Evolutionary conservation across 2,888 invertebrate species (phyloP).

Genomic region (Neelides folsomi): DNA sequence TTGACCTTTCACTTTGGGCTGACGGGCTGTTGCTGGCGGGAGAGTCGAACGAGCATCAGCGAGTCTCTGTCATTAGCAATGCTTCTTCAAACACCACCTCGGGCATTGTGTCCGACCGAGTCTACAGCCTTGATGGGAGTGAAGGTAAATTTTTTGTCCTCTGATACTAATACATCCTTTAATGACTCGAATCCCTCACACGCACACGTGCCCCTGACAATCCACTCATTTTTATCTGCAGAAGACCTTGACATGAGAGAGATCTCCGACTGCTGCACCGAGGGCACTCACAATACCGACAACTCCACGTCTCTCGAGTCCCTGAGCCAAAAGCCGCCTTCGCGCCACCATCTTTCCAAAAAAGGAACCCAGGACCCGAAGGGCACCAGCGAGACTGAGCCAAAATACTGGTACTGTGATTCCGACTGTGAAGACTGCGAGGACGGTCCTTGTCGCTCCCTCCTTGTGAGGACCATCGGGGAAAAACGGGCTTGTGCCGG

Average conservation of each 20-base stretch:
- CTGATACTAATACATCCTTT: neutral
- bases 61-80: conserved; percentile 79
- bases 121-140: conserved; percentile 85
- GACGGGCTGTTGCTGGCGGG: conserved; percentile 29
- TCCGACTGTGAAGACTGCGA: conserved; percentile 31
- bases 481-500: conserved; percentile 24
- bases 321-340: conserved; percentile 24
- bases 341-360: conserved; percentile 6
- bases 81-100: conserved; percentile 95
- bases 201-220: neutral
- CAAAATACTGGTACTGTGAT: conserved; percentile 33
- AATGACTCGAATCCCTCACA: neutral
- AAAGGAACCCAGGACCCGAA: neutral
- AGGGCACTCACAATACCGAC: conserved; percentile 18
- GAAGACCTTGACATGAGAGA: conserved; percentile 32
- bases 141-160: conserved; percentile 36
- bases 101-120: conserved; percentile 88
- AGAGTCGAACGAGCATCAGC: conserved; percentile 45
- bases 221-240: conserved; percentile 10
- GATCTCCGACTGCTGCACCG: conserved; percentile 27
- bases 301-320: conserved; percentile 32
- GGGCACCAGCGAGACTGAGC: conserved; percentile 11
- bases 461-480: conserved; percentile 26
- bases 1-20: conserved; percentile 33
- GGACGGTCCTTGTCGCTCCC: conserved; percentile 12